Evolutionary conservation across 2,888 invertebrate genomes (phyloP).

Genomic region (Brassicogethes aeneus): DNA sequence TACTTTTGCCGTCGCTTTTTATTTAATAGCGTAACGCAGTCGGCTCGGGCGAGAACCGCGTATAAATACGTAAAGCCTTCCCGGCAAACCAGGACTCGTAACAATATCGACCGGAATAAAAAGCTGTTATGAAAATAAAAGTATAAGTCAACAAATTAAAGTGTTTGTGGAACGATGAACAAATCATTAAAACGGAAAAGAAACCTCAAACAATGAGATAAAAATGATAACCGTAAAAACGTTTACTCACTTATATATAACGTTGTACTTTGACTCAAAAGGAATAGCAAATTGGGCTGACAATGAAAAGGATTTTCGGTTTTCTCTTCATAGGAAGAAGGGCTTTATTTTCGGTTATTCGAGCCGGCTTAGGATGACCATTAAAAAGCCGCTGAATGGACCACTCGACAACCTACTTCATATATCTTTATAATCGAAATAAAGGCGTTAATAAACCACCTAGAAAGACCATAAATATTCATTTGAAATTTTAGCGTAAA

Average conservation of each 20-base stretch:
- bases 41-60: background rate
- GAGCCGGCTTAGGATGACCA: conserved; percentile 13
- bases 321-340: conserved; percentile 10
- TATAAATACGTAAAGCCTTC: background rate
- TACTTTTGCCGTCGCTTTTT: no score
- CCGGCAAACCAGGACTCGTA: no score
- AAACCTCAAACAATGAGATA: conserved; percentile 16
- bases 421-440: background rate
- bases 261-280: conserved; percentile 27
- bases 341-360: conserved; percentile 16
- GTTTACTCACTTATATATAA: conserved; percentile 26
- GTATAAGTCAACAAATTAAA: conserved; percentile 14
- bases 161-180: conserved; percentile 18
- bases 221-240: conserved; percentile 29
- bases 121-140: conserved; percentile 10
- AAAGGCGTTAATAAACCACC: background rate
- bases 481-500: no score
- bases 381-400: conserved; percentile 11
- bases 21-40: no score
- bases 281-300: conserved; percentile 25
- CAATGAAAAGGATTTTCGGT: conserved; percentile 23
- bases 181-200: conserved; percentile 21
- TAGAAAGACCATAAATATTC: no score
- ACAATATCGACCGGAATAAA: background rate
- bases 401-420: background rate